A percentile compares a stretch with the other conserved stretches of the same genome.
These are phyloP conservation scores for Reticulitermes speratus DNA, from an alignment of 1,140 invertebrate species.

Conservation along the genomic window DNA sequence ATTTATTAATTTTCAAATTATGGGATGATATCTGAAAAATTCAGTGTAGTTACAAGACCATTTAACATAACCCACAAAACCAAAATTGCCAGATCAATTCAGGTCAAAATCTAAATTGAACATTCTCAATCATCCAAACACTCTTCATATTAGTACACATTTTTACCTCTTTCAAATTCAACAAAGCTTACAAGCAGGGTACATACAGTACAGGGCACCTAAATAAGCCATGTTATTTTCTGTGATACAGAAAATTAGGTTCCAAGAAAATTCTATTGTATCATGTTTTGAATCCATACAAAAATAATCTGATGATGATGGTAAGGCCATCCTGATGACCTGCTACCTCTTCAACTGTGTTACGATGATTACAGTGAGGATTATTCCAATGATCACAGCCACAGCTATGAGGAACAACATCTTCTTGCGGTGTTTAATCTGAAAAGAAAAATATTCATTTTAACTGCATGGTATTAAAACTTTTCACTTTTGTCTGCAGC, in stretches of 20 bases:
- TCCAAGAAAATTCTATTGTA: not conserved
- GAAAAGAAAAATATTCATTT: not conserved
- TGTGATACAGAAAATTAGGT: not conserved
- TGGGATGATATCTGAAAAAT: too few relatives aligned
- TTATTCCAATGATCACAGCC: constrained; percentile 61
- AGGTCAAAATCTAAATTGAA: too few relatives aligned
- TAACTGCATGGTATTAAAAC: too few relatives aligned
- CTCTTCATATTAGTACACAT: not conserved
- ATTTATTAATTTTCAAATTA: too few relatives aligned
- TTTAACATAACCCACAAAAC: too few relatives aligned
- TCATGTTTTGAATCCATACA: not conserved
- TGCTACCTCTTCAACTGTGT: constrained; percentile 52
- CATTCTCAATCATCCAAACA: too few relatives aligned
- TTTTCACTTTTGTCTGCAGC: too few relatives aligned
- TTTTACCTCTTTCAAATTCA: not conserved
- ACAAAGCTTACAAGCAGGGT: not conserved
- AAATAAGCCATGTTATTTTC: not conserved
- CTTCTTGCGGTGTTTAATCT: constrained; percentile 66
- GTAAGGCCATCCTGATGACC: not conserved
- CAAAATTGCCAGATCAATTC: too few relatives aligned
- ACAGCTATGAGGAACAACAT: constrained; percentile 65
- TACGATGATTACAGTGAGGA: constrained; percentile 65
- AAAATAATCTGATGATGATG: not conserved
- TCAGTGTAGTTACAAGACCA: too few relatives aligned
- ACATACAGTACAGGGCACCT: not conserved